Evolutionary conservation across 2,888 invertebrate genomes (phyloP), one percentile per base, ranked within the genome.

Genomic region (Macrosoma leucophasiata): DNA sequence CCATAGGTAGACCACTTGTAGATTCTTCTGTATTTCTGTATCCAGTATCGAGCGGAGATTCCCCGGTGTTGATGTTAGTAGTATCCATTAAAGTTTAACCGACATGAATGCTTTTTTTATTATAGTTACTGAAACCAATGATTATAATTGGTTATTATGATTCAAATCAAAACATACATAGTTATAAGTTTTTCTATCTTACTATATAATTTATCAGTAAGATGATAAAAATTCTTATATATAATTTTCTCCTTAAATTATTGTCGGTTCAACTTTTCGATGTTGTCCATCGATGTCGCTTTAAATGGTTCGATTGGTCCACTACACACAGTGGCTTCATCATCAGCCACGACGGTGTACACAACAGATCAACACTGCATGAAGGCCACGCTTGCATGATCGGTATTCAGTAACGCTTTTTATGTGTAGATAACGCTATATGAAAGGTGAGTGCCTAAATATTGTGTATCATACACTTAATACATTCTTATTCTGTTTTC

Each of bases 221-320:
- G n/a, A n/a, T n/a, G n/a, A n/a, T n/a, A n/a, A n/a, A n/a, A n/a
- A n/a, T n/a, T n/a, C n/a, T n/a, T n/a, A n/a, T n/a, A n/a, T n/a
- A n/a, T n/a, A n/a, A n/a, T n/a, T n/a, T 42, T 48, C 54, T 55
- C 56, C 51, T 61, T n/a, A n/a, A n/a, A n/a, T n/a, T n/a, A n/a
- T n/a, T n/a, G n/a, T 81, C 73, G 70, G 74, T 76, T 74, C 63
- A 51, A 64, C 65, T 76, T 69, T 50, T 84, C 62, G 77, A 76
- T 84, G 82, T 84, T 82, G 84, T 84, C 66, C 58, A 59, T 84
- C 78, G 78, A 73, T 84, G 84, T 84, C 70, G 84, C 84, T 84
- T 84, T 77, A 69, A 71, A 71, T 78, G 78, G 78, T 78, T 78
- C 73, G 72, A 74, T 71, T 58, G 79, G 76, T 79, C 70, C 73